Evolutionary conservation across 2,888 invertebrate species (phyloP), one percentile per base, ranked within the genome.

Genomic region (Habroteleia sp.): DNA sequence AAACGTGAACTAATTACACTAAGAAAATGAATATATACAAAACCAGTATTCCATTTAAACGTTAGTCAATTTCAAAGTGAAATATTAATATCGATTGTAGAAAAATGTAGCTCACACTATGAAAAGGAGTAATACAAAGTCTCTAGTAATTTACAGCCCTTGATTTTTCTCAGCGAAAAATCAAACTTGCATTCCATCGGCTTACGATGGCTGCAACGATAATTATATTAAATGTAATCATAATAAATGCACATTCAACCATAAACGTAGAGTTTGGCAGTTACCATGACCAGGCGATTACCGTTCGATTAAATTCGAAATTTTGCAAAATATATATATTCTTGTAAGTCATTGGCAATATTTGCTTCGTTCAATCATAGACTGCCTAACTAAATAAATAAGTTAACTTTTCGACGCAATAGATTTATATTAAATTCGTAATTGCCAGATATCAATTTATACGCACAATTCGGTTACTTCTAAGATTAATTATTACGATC

Each of bases 401-500:
- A 42, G 4, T 3, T 5, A 14, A 27, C 2, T 42, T 16, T 33
- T 10, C 4, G 54, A 44, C 37, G 23, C 10, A 65, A 10, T 50
- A 17, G 7, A 11, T 17, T 14, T 10, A 37, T n/a, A 73, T 33
- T 48, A 41, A 68, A 50, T 56, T 56, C 29, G 25, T 56, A 50
- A 73, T 52, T 37, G 23, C 20, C 37, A 54, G 10, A 48, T 41
- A 48, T 48, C 11, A 46, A 39, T 62, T 63, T 41, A 52, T 65
- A 37, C 42, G 33, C 17, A 56, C 54, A 63, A 65, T 56, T 65
- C 56, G 50, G 35, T 63, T 63, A 65, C 2, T 41, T 56, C 58
- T 71, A 71, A 71, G 50, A 25, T 25, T 65, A 65, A 58, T 60
- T 52, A 60, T 69, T 58, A 54, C 65, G 35, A 71, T 66, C 42